phyloP scores from a whole-genome alignment of 2,888 invertebrate species.

The Coleophora flavipennella region DNA sequence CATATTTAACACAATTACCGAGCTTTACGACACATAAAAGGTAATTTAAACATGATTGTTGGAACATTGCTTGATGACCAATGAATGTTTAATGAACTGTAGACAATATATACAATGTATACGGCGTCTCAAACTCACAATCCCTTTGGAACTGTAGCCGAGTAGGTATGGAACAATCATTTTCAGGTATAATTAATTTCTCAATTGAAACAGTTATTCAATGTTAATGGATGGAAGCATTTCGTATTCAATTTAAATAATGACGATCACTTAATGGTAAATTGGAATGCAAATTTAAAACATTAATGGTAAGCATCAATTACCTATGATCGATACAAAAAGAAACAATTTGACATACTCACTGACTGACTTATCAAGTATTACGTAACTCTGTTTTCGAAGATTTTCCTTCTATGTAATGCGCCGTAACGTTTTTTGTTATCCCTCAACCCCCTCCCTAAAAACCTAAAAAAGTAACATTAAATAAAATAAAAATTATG shows the following conservation, averaged over 20 bases:
- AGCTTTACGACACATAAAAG: neutral
- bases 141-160: neutral
- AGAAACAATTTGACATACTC: no score
- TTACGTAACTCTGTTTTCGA: no score
- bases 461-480: no score
- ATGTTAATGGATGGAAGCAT: neutral
- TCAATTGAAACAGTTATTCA: constrained; percentile 1
- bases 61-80: neutral
- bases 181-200: constrained; percentile 1
- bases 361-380: no score
- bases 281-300: neutral
- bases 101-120: neutral
- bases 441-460: no score
- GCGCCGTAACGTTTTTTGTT: no score
- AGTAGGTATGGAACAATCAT: neutral
- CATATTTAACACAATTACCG: neutral
- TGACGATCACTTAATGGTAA: neutral
- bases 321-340: no score
- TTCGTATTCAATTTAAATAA: neutral
- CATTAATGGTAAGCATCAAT: neutral
- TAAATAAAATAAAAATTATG: no score
- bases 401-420: no score
- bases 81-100: constrained; percentile 4
- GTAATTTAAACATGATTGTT: neutral
- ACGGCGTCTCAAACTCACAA: neutral